Evolutionary conservation across 2,113 vertebrate species (phyloP), one percentile per base, ranked within the genome.

Genomic region (Cygnus buccinator): DNA sequence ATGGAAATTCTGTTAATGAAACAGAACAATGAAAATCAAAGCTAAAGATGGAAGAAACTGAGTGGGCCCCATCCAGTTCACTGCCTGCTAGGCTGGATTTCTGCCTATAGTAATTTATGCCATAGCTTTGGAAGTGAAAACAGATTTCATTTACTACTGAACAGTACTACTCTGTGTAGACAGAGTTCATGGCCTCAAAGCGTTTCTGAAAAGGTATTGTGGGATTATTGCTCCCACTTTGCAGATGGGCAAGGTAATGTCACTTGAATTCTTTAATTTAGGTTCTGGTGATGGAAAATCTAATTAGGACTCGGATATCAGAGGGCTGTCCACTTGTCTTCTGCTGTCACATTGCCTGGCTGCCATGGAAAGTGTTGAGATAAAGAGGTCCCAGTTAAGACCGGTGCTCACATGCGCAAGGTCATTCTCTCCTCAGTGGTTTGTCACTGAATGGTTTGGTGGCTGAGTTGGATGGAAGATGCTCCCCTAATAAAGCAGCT

Each of bases 121-220:
- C 95, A 95, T 93, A 94, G 92, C 65, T 75, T 95, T 93, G 80
- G 90, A 97, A 95, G 88, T 95, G 92, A 97, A 97, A 97, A 93
- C 92, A 94, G 94, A 95, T 96, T 96, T 97, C 90, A 96, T 97
- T 97, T 96, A 93, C 91, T 97, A 95, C 94, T 82, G 95, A 97
- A 96, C 94, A 91, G 93, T 96, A 94, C 90, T 93, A 96, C 76
- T 95, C 94, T 95, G 94, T 96, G 88, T 37, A 84, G 94, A 91
- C 79, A 92, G 94, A 93, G 96, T 90, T 95, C 90, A 89, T 82
- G 95, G 90, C 90, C 95, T 89, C 5, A 0, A 70, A 90, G 58
- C 6, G 0, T 89, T 97, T 95, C 84, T 93, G 80, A 92, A 89
- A 92, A 95, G 90, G 92, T 93, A 91, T 92, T 96, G 93, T 95